Conservation (phyloP, 2,888 invertebrate species). For the Scrobipalpa costella region DNA sequence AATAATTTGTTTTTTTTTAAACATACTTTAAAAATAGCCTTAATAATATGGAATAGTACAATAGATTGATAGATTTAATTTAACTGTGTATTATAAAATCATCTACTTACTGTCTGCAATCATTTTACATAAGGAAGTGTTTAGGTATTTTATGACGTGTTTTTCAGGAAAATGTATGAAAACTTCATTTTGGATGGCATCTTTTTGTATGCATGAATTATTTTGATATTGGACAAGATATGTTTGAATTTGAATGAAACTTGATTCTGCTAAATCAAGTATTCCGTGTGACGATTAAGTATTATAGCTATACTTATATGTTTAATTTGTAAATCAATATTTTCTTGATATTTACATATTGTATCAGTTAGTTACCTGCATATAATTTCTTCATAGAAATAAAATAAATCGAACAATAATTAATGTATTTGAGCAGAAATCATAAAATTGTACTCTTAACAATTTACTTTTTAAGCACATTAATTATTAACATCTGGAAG, state of each 20-base stretch:
- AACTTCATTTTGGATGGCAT: conserved; percentile 33
- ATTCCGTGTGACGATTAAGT: conserved; percentile 14
- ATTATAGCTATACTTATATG: conserved; percentile 24
- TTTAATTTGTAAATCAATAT: background rate
- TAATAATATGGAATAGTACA: conserved; percentile 22
- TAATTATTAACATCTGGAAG: background rate
- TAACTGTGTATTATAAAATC: conserved; percentile 4
- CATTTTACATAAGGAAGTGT: background rate
- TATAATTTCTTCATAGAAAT: background rate
- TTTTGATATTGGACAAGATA: conserved; percentile 14
- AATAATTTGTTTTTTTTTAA: background rate
- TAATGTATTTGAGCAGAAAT: conserved; percentile 39
- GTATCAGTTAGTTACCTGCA: background rate
- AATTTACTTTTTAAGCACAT: conserved; percentile 16
- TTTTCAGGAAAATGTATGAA: conserved; percentile 32
- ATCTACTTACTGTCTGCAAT: conserved; percentile 17
- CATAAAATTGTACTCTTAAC: conserved; percentile 31
- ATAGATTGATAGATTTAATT: conserved; percentile 7
- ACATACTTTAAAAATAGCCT: background rate
- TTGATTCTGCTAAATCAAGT: conserved; percentile 7
- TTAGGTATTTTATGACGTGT: conserved; percentile 35
- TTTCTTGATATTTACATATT: no score
- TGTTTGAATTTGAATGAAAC: conserved; percentile 6
- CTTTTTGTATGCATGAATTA: conserved; percentile 31
- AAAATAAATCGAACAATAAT: background rate